Conservation (phyloP, 2,797 vertebrate genomes). For the Acanthiza pusilla region DNA sequence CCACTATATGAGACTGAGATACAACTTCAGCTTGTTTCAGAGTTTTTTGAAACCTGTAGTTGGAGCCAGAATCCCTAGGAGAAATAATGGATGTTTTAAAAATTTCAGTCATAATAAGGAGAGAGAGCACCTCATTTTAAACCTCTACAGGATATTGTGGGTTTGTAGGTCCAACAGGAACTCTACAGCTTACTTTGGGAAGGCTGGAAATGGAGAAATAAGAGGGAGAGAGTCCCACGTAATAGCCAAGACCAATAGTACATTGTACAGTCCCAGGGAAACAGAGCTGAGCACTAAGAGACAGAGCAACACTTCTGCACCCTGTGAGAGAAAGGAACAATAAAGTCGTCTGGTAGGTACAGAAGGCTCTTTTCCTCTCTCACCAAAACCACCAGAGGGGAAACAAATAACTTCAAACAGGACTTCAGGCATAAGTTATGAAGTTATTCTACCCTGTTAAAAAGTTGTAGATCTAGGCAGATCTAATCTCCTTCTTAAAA, state of each 20-base stretch:
- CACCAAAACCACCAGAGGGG: background rate
- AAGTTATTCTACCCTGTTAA: background rate
- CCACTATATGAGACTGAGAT: background rate
- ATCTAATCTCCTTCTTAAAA: background rate
- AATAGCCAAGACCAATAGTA: background rate
- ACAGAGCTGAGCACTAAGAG: background rate
- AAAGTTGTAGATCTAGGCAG: background rate
- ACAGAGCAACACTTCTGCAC: background rate
- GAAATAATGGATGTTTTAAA: background rate
- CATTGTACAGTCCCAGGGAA: rapidly evolving
- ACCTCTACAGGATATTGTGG: background rate
- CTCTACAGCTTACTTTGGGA: background rate
- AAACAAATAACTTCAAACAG: background rate
- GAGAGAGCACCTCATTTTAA: rapidly evolving
- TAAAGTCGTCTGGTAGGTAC: too few relatives aligned
- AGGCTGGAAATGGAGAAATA: background rate
- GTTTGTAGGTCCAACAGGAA: background rate
- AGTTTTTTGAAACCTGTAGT: background rate
- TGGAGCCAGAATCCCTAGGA: background rate
- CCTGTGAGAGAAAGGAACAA: background rate
- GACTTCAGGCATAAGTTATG: background rate
- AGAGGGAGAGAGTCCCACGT: background rate
- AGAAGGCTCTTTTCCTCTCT: background rate
- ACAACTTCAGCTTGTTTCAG: background rate
- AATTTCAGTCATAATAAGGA: background rate